phyloP scores from a whole-genome alignment of 2,113 vertebrate genomes.

The Leuciscus idus region DNA sequence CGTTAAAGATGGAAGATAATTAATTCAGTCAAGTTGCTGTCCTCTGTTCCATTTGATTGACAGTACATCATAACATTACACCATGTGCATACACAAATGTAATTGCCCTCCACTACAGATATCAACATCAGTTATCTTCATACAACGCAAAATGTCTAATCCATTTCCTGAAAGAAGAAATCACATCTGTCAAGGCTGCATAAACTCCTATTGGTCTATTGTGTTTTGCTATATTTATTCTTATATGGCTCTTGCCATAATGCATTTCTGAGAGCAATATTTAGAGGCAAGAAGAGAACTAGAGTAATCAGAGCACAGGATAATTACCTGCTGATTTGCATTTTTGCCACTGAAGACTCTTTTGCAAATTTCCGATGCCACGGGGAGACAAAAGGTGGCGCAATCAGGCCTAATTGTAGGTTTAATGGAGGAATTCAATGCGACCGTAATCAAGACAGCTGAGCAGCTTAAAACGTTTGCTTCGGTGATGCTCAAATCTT shows the following conservation, averaged over 20 bases:
- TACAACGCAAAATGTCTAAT: too few species aligned
- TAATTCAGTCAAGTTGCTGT: too few species aligned
- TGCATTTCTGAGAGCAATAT: constrained; percentile 7
- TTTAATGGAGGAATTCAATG: constrained; percentile 46
- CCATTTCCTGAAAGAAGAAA: too few species aligned
- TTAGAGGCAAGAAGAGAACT: neutral
- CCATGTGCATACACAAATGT: too few species aligned
- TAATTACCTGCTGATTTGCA: constrained; percentile 35
- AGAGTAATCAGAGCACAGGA: constrained; percentile 4
- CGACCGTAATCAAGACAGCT: constrained; percentile 29
- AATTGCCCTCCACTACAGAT: too few species aligned
- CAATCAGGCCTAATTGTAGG: constrained; percentile 47
- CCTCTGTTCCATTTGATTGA: too few species aligned
- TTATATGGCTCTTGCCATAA: constrained; percentile 21
- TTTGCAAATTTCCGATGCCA: constrained; percentile 25
- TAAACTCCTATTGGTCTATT: neutral
- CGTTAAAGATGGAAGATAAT: too few species aligned
- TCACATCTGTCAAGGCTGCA: too few species aligned
- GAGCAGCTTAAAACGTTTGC: neutral
- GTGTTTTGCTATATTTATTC: constrained; percentile 2
- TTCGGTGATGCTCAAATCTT: neutral
- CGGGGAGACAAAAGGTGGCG: constrained; percentile 13
- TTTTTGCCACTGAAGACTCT: constrained; percentile 19
- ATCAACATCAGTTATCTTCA: too few species aligned
- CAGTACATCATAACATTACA: too few species aligned